A percentile compares a stretch with the other conserved stretches of the same genome.
phyloP scores from a whole-genome alignment of 1,140 invertebrate species.

The Tetramorium alpestre region DNA sequence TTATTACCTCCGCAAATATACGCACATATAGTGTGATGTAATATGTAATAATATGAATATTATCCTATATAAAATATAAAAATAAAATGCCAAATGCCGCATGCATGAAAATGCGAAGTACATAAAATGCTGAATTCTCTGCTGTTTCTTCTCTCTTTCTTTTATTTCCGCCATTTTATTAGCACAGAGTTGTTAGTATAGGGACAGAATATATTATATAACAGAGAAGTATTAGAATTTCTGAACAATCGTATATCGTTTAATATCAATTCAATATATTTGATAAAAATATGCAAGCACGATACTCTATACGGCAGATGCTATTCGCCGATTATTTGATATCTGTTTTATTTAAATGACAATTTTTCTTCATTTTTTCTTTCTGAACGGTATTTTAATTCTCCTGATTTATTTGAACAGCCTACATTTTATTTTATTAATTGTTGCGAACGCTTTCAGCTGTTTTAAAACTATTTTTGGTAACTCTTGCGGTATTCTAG shows the following conservation, averaged over 20 bases:
- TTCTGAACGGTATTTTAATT: neutral
- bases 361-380: neutral
- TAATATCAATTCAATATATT: neutral
- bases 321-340: neutral
- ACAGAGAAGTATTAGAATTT: neutral
- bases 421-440: neutral
- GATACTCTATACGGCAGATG: neutral
- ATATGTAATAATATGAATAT: slow-evolving; percentile 28
- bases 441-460: neutral
- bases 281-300: neutral
- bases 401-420: neutral
- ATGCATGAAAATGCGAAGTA: neutral
- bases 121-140: slow-evolving; percentile 22
- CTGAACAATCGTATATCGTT: neutral
- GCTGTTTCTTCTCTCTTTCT: neutral
- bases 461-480: slow-evolving; percentile 11
- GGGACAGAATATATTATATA: neutral
- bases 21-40: neutral
- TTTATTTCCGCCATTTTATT: neutral
- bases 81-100: slow-evolving; percentile 8
- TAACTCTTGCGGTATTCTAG: neutral
- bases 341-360: neutral
- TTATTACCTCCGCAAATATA: slow-evolving; percentile 25
- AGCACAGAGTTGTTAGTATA: neutral
- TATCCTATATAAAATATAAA: slow-evolving; percentile 11